Conservation (phyloP, 2,113 vertebrate species). For the Turnix velox region DNA sequence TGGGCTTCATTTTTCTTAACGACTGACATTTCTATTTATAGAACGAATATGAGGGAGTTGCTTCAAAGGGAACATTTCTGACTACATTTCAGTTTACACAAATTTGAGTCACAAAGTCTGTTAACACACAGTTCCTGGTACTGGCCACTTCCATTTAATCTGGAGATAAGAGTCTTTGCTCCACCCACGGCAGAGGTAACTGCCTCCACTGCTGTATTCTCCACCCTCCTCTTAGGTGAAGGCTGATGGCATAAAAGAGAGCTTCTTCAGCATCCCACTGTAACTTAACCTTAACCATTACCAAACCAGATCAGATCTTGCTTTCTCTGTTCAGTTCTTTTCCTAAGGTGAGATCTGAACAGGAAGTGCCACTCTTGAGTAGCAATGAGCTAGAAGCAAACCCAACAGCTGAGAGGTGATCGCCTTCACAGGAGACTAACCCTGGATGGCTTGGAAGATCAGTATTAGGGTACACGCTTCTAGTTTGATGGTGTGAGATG, state of each 20-base stretch:
- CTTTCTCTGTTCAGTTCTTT: background rate
- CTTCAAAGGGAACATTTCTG: conserved; percentile 9
- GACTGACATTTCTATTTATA: background rate
- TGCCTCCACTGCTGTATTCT: background rate
- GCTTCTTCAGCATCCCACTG: background rate
- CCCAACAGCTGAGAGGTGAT: background rate
- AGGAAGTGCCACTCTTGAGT: background rate
- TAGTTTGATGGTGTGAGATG: background rate
- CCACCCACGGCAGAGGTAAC: background rate
- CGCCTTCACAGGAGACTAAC: background rate
- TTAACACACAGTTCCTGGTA: conserved; percentile 46
- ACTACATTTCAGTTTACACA: background rate
- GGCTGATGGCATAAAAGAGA: background rate
- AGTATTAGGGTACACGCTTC: background rate
- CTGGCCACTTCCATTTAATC: conserved; percentile 26
- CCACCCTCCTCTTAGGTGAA: background rate
- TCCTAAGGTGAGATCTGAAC: background rate
- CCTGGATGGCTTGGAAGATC: background rate
- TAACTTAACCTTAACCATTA: background rate
- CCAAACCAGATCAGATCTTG: background rate
- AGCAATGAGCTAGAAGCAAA: background rate
- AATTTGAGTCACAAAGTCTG: conserved; percentile 37
- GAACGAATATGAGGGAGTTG: background rate
- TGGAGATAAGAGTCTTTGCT: conserved; percentile 16
- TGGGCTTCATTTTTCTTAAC: background rate